phyloP scores from a whole-genome alignment of 2,113 vertebrate genomes.

The Tricholaema leucomelas region DNA sequence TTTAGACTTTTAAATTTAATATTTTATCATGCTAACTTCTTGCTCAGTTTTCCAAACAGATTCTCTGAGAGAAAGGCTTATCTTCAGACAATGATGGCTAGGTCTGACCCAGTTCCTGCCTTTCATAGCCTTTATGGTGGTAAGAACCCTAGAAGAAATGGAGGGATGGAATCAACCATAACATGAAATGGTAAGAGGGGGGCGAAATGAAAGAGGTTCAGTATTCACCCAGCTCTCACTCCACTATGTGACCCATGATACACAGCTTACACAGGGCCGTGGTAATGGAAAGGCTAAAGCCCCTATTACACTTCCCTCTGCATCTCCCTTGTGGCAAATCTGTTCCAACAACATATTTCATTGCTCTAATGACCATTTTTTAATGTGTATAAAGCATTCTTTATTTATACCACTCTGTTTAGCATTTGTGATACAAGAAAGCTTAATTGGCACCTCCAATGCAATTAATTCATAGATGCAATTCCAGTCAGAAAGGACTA shows the following conservation, averaged over 20 bases:
- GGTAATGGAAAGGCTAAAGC: neutral
- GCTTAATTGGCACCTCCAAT: constrained; percentile 39
- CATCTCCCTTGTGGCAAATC: constrained; percentile 7
- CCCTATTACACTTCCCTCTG: neutral
- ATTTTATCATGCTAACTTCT: neutral
- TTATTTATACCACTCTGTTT: constrained; percentile 33
- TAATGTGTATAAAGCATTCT: neutral
- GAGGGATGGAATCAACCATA: neutral
- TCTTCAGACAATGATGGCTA: neutral
- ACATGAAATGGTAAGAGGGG: neutral
- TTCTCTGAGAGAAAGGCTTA: neutral
- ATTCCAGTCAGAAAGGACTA: constrained; percentile 34
- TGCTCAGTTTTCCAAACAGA: neutral
- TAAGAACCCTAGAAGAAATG: neutral
- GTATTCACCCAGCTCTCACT: neutral
- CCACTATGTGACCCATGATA: accelerated
- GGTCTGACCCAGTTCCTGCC: neutral
- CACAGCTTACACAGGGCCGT: neutral
- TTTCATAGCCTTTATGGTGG: neutral
- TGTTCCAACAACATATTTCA: neutral
- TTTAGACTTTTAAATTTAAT: neutral
- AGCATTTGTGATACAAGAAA: constrained; percentile 37
- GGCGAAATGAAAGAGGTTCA: neutral
- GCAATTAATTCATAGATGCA: constrained; percentile 52
- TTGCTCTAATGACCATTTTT: constrained; percentile 24